Base-by-base conservation (phyloP, 1,140 invertebrate genomes). In the Ceratina australensis region DNA sequence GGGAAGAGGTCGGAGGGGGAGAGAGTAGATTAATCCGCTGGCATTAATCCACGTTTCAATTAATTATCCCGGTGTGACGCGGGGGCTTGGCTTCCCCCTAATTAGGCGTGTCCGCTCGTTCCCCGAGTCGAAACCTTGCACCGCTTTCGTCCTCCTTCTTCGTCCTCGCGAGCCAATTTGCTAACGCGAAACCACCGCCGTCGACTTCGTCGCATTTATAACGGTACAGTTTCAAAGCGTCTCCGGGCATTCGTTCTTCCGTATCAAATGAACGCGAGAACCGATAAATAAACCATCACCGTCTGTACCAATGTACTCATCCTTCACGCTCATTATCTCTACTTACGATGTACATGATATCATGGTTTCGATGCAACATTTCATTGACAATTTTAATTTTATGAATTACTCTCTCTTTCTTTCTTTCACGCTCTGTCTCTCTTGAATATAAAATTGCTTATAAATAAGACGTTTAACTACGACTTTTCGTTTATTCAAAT, bases 111-210 rank as follows among this genome's bases (percentile, higher is more conserved):
- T 87, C 84, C 81, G 83, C 84, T 77, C 74, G 69, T 82, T 72
- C 76, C 59, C 81, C 86, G 89, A 88, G 90, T 90, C 90, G 89
- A 91, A 91, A 91, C 90, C 84, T 90, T 88, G 90, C 89, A 91
- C 90, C 90, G 81, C 28, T 63, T 66, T 78, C 33, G 56, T 63
- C 33, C 47, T 56, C 52, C 20, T 61, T 22, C 71, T 22, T 52
- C 54, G 26, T 24, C 24, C 12, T 56, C 83, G 81, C 81, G 66
- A 82, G 84, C 87, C 89, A 91, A 90, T 90, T 91, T 91, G 88
- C 87, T 85, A 89, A 89, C 86, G 82, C 79, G 86, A 86, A 86
- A 86, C 87, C 81, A 78, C 77, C 86, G 77, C 56, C 66, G 67
- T 54, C 71, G 20, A 42, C 33, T 42, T 42, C 2, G 33, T 42